Percentiles rank a stretch among this genome's conserved stretches.
Conservation (phyloP, 2,888 invertebrate species). For the Actias luna region DNA sequence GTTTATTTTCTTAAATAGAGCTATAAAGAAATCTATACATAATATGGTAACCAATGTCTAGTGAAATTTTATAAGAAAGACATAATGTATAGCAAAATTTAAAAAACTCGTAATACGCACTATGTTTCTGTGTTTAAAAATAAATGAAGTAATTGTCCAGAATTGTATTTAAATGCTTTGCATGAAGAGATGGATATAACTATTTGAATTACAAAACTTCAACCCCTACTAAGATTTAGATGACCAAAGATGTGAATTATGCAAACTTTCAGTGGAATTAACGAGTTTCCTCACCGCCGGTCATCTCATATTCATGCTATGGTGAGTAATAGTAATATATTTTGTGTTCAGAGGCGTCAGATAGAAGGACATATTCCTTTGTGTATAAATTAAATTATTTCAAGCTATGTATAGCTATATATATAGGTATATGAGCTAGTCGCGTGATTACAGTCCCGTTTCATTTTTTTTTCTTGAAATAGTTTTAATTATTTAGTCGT, state of each 20-base stretch:
- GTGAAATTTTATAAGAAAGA: background rate
- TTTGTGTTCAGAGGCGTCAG: constrained; percentile 3
- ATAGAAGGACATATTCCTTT: background rate
- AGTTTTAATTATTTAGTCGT: background rate
- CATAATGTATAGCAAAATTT: background rate
- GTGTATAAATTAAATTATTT: background rate
- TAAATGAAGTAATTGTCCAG: background rate
- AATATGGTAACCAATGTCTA: background rate
- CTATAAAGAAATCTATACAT: background rate
- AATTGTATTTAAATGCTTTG: background rate
- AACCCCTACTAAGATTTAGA: background rate
- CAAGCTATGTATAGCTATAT: background rate
- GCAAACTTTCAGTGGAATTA: constrained; percentile 70
- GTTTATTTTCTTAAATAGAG: background rate
- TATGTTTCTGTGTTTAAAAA: background rate
- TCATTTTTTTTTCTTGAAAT: background rate
- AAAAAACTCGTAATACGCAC: background rate
- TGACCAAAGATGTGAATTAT: constrained; percentile 54
- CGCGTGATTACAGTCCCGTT: background rate
- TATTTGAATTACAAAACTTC: background rate
- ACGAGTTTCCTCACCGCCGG: constrained; percentile 52
- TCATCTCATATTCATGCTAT: constrained; percentile 46
- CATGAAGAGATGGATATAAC: constrained; percentile 16
- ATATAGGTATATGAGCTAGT: no score
- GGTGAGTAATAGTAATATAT: constrained; percentile 20